Base-by-base conservation (phyloP, 2,888 invertebrate species). In the Maniola hyperantus region DNA sequence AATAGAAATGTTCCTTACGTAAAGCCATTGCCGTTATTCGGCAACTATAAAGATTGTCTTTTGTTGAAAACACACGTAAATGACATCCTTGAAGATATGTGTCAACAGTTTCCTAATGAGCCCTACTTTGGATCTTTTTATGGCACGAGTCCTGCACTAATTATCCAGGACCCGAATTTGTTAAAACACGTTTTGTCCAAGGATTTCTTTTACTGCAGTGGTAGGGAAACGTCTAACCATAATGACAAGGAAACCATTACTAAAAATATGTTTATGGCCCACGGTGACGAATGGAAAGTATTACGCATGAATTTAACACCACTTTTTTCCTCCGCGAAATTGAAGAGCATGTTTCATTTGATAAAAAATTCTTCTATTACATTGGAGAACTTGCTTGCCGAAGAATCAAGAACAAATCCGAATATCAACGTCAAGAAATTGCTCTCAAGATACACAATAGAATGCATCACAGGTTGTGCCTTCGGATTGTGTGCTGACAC, bases 341-440 rank as follows among this genome's bases (percentile, higher is more conserved):
- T 89, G 79, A 88, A 82, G 69, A 85, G 79, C 18, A 90, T 89
- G 89, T 89, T 88, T 58, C 73, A 82, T 66, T 70, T 88, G 7
- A 81, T 89, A 10, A 77, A 79, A 58, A 78, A 81, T 7, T 83
- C 83, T 60, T 66, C 79, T 0, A 61, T 72, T 10, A 71, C 70
- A 0, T 80, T 86, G 2, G 86, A 89, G 53, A 74, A 69, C 0
- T 67, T 84, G 57, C 72, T 89, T 0, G 79, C 18, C 18, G 20
- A 57, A 20, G 57, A 57, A 42, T 13, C 42, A 42, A 42, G 20
- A 42, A 42, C 10, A 7, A 42, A 4, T 39, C 18, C 39, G 1
- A 42, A 18, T 13, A 7, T 57, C 6, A 42, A 57, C 10, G 7
- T 39, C 13, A 57, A 20, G 39, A 11, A 13, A 2, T 2, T 57